phyloP scores from a whole-genome alignment of 2,888 invertebrate species.

The Aspidiotus destructor region DNA sequence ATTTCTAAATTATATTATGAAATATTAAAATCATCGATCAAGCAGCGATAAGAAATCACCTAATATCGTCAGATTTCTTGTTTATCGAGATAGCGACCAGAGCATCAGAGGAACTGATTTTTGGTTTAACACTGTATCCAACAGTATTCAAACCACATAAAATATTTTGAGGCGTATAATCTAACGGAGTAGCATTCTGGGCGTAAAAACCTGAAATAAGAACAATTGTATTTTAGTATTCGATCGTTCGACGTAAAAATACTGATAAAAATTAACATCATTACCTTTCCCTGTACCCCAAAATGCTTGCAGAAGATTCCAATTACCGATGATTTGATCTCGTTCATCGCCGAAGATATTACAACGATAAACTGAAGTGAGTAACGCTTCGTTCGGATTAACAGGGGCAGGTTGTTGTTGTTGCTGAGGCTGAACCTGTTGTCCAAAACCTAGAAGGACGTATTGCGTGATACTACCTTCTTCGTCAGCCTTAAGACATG shows the following conservation, averaged over 20 bases:
- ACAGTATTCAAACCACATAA: constrained; percentile 91
- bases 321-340: constrained; percentile 82
- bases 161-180: constrained; percentile 79
- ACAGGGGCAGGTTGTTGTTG: constrained; percentile 46
- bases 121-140: constrained; percentile 80
- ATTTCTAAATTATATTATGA: not conserved
- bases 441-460: constrained; percentile 34
- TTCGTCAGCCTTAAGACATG: not conserved
- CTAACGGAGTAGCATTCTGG: constrained; percentile 64
- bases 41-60: constrained; percentile 44
- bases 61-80: constrained; percentile 69
- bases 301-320: constrained; percentile 87
- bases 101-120: constrained; percentile 82
- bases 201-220: constrained; percentile 57
- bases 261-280: not conserved
- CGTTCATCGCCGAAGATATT: constrained; percentile 89
- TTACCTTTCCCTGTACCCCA: constrained; percentile 68
- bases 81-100: constrained; percentile 75
- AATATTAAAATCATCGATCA: not conserved
- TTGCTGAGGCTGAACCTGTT: constrained; percentile 37
- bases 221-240: constrained; percentile 7
- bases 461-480: not conserved
- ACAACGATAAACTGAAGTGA: constrained; percentile 65
- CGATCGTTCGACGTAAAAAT: not conserved
- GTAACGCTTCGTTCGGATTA: constrained; percentile 59